Evolutionary conservation across 1,140 invertebrate species (phyloP), one percentile per base, ranked within the genome.

Genomic region (Drosophila nannoptera): DNA sequence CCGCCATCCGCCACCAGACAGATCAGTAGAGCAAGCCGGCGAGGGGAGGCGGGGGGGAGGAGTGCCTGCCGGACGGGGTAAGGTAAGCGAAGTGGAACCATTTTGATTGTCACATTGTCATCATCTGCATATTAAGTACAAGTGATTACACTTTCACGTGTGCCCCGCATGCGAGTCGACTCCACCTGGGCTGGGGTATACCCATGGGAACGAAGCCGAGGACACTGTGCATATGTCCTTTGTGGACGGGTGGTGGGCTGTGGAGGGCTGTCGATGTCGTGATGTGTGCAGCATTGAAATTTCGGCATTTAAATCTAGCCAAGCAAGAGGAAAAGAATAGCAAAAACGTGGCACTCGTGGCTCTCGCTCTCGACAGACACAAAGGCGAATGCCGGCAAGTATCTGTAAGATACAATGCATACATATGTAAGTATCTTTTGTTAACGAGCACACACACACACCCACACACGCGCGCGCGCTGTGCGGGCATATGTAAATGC

Each of bases 61-160:
- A 31, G 45, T 58, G 48, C 11, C 29, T 35, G 11, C 4, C 50
- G 32, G 36, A 45, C 43, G 22, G 42, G 52, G 70, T 68, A 64
- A 63, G 31, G 49, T 72, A 66, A 71, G 70, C 77, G 70, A 81
- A 77, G 67, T 84, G 80, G 80, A 80, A 86, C 76, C 80, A 75
- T 73, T 86, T 81, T 84, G 80, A 84, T 84, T 84, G 81, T 84
- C 80, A 84, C 80, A 86, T 81, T 84, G 81, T 84, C 80, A 84
- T 81, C 80, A 84, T 84, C 70, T 84, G 80, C 80, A 84, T 84
- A 84, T 84, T 84, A 84, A 84, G 81, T 84, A 84, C 80, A 86
- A 86, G 80, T 84, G 80, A 84, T 84, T 84, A 84, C 80, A 81
- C 77, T 65, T 66, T 71, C 60, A 73, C 70, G 74, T 76, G 54